Evolutionary conservation across 92 coral and sea anemone genomes (phyloP).

Genomic region (Epizoanthus stellaris): DNA sequence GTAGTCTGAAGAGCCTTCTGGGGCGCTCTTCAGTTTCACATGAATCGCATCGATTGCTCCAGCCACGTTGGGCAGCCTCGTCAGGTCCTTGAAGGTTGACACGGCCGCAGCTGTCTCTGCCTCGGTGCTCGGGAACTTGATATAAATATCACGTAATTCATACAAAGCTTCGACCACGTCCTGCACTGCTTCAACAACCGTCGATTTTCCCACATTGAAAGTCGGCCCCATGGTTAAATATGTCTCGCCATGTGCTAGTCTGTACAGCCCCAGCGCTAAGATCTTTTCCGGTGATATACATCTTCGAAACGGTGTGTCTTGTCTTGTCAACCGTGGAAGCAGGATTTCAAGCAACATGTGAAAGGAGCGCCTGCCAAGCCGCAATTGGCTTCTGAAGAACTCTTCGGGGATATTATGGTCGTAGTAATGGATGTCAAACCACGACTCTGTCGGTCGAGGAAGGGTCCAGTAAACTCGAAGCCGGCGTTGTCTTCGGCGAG

Average conservation of each 20-base stretch:
- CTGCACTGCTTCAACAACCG: constrained; percentile 33
- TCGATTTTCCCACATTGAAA: constrained; percentile 28
- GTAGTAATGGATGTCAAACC: constrained; percentile 27
- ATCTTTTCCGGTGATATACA: constrained; percentile 35
- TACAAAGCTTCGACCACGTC: constrained; percentile 21
- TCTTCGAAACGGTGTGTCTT: constrained; percentile 15
- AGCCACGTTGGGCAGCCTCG: constrained; percentile 4
- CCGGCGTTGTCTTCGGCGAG: constrained; percentile 4
- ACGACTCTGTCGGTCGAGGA: background rate
- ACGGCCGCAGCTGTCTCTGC: background rate
- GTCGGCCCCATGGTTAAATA: constrained; percentile 25
- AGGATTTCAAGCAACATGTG: background rate
- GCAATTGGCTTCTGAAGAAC: constrained; percentile 8
- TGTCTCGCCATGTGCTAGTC: constrained; percentile 20
- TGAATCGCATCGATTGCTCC: constrained; percentile 24
- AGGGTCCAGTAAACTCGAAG: constrained; percentile 9
- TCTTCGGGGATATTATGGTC: background rate
- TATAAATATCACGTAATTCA: constrained; percentile 11
- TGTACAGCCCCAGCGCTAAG: constrained; percentile 20
- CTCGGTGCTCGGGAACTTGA: constrained; percentile 23
- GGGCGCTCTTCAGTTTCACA: constrained; percentile 12
- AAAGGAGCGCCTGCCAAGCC: background rate
- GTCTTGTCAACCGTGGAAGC: constrained; percentile 12
- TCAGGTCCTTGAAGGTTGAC: background rate
- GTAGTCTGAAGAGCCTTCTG: background rate